These are phyloP conservation scores for Eucriotettix oculatus DNA, from an alignment of 2,888 invertebrate species.

Conservation along the genomic window DNA sequence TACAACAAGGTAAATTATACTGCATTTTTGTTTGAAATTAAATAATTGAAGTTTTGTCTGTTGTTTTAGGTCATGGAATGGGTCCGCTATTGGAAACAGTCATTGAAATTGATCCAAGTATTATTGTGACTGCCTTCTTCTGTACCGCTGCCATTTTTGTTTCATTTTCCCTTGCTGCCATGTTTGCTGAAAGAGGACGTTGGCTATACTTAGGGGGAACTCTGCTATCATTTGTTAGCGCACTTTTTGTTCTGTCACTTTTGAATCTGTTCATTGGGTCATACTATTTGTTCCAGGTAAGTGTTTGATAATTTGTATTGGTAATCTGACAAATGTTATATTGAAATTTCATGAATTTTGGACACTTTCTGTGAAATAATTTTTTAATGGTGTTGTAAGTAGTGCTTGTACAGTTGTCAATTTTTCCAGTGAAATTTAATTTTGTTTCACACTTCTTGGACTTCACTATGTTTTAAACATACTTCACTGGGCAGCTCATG, in stretches of 20 bases:
- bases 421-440: too few relatives aligned
- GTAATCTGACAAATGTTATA: too few relatives aligned
- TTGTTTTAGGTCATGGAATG: constrained; percentile 57
- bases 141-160: constrained; percentile 77
- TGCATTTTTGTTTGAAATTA: too few relatives aligned
- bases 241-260: constrained; percentile 60
- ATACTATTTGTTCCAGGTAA: constrained; percentile 56
- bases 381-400: too few relatives aligned
- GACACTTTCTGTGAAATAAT: too few relatives aligned
- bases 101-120: constrained; percentile 65
- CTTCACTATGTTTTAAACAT: too few relatives aligned
- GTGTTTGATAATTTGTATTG: constrained; percentile 13
- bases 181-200: constrained; percentile 72
- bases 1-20: too few relatives aligned
- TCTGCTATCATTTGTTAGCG: constrained; percentile 64
- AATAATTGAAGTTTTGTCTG: background rate
- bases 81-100: constrained; percentile 74
- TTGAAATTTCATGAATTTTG: too few relatives aligned
- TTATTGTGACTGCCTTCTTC: constrained; percentile 73
- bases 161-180: constrained; percentile 75
- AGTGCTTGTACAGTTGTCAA: too few relatives aligned
- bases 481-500: too few relatives aligned
- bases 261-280: constrained; percentile 79
- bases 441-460: too few relatives aligned
- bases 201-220: constrained; percentile 84